Percentiles rank a stretch among this genome's conserved stretches.
Conservation (phyloP, 2,113 vertebrate species). For the Desmodus rotundus region DNA sequence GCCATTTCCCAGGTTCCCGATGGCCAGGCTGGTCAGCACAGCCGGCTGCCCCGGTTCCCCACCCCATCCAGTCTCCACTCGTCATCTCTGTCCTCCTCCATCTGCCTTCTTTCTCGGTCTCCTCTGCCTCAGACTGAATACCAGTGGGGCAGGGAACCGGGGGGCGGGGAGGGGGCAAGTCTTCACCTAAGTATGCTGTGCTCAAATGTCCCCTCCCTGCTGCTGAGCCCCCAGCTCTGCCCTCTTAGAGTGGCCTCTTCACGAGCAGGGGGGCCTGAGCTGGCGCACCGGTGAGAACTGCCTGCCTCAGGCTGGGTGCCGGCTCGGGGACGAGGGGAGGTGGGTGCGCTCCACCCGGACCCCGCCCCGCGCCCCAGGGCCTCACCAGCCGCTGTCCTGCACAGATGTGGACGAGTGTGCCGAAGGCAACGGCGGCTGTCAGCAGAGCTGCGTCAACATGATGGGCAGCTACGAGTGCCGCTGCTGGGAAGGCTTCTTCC, state of each 20-base stretch:
- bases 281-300: background rate
- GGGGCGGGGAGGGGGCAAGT: constrained; percentile 84
- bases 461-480: constrained; percentile 99
- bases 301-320: background rate
- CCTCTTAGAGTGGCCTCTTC: background rate
- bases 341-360: background rate
- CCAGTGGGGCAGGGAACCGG: constrained; percentile 87
- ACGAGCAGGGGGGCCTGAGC: background rate
- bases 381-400: background rate
- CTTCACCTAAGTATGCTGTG: background rate
- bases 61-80: background rate
- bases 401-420: constrained; percentile 96
- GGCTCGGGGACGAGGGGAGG: background rate
- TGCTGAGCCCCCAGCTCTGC: background rate
- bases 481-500: constrained; percentile 96
- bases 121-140: background rate
- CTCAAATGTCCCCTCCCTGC: background rate
- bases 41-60: background rate
- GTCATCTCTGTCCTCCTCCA: background rate
- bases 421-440: constrained; percentile 95
- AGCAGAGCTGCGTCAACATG: constrained; percentile 98
- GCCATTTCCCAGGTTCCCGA: background rate
- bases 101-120: background rate
- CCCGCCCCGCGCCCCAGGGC: background rate
- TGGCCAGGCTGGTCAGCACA: background rate